Percentiles rank a stretch among this genome's conserved stretches.
Conservation (phyloP, 1,140 invertebrate genomes). For the Bilobella aurantiaca region DNA sequence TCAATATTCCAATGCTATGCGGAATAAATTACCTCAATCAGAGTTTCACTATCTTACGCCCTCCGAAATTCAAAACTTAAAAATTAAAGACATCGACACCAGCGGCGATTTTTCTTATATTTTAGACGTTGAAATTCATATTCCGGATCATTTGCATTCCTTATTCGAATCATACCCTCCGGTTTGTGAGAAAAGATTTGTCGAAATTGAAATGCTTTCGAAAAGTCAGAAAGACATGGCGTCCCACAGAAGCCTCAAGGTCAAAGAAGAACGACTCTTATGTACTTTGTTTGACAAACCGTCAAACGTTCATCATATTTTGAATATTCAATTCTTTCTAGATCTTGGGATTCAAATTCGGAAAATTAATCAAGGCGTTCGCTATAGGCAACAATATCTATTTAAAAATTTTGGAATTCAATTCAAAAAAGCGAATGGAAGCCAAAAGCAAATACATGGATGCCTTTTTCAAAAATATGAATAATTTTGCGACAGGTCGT, state of each 20-base stretch:
- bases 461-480: too few relatives aligned
- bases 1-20: neutral
- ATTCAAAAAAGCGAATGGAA: neutral
- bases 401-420: constrained; percentile 6
- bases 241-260: neutral
- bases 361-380: neutral
- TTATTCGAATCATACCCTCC: neutral
- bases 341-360: neutral
- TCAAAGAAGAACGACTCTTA: neutral
- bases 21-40: neutral
- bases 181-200: neutral
- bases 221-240: neutral
- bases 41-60: neutral
- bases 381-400: neutral
- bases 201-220: neutral
- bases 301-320: neutral
- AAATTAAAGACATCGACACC: neutral
- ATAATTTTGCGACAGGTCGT: too few relatives aligned
- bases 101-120: neutral
- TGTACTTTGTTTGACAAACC: neutral
- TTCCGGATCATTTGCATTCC: neutral
- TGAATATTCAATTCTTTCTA: neutral
- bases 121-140: too few relatives aligned
- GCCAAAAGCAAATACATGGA: too few relatives aligned
- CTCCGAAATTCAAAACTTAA: neutral